phyloP scores from a whole-genome alignment of 2,797 vertebrate genomes.

The Periophthalmus magnuspinnatus region DNA sequence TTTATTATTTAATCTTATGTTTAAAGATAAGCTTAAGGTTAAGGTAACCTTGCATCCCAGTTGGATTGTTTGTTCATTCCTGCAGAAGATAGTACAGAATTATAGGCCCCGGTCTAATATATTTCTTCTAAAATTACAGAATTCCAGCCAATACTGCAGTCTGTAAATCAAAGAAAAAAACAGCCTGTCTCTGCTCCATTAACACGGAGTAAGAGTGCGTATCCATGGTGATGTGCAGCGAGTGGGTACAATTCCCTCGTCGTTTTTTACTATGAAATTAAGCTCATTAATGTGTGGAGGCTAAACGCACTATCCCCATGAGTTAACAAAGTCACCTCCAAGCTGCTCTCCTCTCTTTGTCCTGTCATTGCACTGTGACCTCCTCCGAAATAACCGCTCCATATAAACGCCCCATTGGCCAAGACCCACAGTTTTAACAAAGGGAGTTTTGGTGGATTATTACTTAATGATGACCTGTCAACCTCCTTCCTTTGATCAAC shows the following conservation, averaged over 20 bases:
- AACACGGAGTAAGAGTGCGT: constrained; percentile 53
- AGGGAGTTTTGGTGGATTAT: constrained; percentile 30
- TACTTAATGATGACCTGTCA: constrained; percentile 53
- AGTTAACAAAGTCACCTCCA: constrained; percentile 51
- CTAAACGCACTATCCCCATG: constrained; percentile 41
- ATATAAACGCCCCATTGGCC: constrained; percentile 15
- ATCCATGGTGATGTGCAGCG: constrained; percentile 53
- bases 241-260: constrained; percentile 38
- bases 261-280: constrained; percentile 54
- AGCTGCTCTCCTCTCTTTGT: constrained; percentile 37
- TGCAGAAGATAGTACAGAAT: neutral
- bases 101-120: neutral
- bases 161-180: constrained; percentile 58
- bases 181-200: constrained; percentile 47
- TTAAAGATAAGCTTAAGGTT: neutral
- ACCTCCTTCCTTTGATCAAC: constrained; percentile 47
- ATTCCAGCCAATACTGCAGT: constrained; percentile 50
- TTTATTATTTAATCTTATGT: neutral
- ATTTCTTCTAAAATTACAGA: constrained; percentile 1
- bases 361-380: constrained; percentile 44
- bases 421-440: constrained; percentile 36
- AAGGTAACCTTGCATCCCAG: neutral
- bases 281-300: constrained; percentile 52
- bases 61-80: neutral
- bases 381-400: constrained; percentile 36